Conservation (phyloP, 2,888 invertebrate genomes). For the Ernsta delagoae region DNA sequence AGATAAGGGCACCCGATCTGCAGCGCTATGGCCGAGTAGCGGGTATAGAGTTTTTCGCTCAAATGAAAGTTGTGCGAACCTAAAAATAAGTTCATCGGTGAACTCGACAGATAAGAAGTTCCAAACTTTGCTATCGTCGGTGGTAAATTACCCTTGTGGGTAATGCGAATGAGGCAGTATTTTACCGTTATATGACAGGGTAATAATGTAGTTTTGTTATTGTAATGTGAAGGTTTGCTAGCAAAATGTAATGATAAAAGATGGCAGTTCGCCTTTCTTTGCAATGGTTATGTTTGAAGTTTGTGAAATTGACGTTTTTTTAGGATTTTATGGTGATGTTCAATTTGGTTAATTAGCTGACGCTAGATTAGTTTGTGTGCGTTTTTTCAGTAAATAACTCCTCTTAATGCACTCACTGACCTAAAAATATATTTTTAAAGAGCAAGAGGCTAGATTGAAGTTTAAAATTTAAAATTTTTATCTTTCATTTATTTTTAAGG, state of each 20-base stretch:
- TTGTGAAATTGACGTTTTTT: slow-evolving; percentile 16
- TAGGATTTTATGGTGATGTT: neutral
- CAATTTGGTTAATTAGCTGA: neutral
- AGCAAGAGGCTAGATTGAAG: no score
- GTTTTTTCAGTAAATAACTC: neutral
- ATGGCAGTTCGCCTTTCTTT: slow-evolving; percentile 15
- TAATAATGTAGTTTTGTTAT: slow-evolving; percentile 37
- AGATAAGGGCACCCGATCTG: slow-evolving; percentile 91
- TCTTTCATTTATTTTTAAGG: no score
- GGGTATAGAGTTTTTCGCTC: slow-evolving; percentile 90
- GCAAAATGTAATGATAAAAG: slow-evolving; percentile 16
- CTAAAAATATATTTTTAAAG: no score
- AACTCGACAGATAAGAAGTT: slow-evolving; percentile 31
- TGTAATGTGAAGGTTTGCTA: slow-evolving; percentile 29
- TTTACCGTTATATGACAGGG: slow-evolving; percentile 35
- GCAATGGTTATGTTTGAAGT: slow-evolving; percentile 23
- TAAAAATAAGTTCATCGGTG: slow-evolving; percentile 53
- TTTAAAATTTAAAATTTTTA: no score
- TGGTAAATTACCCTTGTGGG: slow-evolving; percentile 37
- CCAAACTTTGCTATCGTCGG: slow-evolving; percentile 31
- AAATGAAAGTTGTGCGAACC: slow-evolving; percentile 88
- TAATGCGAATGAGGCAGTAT: slow-evolving; percentile 36
- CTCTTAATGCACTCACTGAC: no score
- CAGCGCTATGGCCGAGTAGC: slow-evolving; percentile 91
- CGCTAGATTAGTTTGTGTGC: neutral